Conservation (phyloP, 1,140 invertebrate genomes). For the Ectropis grisescens region DNA sequence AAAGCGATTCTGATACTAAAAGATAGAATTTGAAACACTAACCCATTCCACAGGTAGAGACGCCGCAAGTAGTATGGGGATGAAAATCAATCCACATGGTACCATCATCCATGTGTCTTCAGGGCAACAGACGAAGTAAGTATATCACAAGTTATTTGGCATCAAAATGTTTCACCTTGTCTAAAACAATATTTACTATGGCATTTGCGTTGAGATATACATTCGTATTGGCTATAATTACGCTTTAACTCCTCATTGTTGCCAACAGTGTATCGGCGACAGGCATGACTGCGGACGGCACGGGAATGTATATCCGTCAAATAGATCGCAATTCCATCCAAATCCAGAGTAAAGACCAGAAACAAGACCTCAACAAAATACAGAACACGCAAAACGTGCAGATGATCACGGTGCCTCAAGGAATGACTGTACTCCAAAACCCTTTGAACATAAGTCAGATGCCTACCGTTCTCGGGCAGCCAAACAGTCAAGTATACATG, state of each 20-base stretch:
- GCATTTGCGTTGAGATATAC: no score
- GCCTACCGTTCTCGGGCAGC: conserved; percentile 48
- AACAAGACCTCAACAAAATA: conserved; percentile 49
- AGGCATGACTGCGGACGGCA: conserved; percentile 38
- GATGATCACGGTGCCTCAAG: conserved; percentile 58
- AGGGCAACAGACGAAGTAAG: conserved; percentile 58
- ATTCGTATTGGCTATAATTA: no score
- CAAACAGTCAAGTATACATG: conserved; percentile 60
- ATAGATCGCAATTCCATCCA: conserved; percentile 56
- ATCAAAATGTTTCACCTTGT: not conserved
- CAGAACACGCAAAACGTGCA: conserved; percentile 53
- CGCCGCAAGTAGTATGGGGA: conserved; percentile 53
- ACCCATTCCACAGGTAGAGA: conserved; percentile 52
- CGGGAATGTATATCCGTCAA: conserved; percentile 56
- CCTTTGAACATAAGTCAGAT: conserved; percentile 53
- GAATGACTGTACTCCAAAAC: conserved; percentile 58
- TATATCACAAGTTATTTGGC: no score
- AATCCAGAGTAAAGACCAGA: conserved; percentile 55
- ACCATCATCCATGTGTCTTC: conserved; percentile 61
- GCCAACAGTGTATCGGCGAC: conserved; percentile 41
- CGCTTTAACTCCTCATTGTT: no score
- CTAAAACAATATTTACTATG: not conserved
- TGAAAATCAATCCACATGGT: conserved; percentile 61
- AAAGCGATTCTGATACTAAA: no score
- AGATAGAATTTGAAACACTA: no score